Conservation (phyloP, 2,113 vertebrate genomes). For the Clinocottus analis region DNA sequence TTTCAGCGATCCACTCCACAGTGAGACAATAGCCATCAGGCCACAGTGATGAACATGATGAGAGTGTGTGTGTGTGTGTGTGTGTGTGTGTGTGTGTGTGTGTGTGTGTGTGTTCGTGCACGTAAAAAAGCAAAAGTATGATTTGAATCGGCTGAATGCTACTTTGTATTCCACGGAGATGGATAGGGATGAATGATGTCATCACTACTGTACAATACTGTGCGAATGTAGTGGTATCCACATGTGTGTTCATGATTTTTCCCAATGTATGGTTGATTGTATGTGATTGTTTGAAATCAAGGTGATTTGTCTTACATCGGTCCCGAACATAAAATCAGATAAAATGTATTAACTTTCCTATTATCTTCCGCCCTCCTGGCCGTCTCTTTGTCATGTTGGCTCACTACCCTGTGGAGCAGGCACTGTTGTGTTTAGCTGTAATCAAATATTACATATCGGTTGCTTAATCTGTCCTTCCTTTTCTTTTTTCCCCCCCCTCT, state of each 20-base stretch:
- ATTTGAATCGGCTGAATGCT: slow-evolving; percentile 3
- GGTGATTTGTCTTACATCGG: not conserved
- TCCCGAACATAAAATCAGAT: not conserved
- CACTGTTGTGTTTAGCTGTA: not conserved
- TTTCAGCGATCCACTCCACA: slow-evolving; percentile 30
- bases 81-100: too few relatives aligned
- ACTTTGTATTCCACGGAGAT: not conserved
- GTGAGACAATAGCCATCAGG: slow-evolving; percentile 17
- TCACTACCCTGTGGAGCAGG: not conserved
- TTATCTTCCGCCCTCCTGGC: not conserved
- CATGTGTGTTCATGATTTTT: not conserved
- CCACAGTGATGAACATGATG: slow-evolving; percentile 8
- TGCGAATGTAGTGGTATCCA: not conserved
- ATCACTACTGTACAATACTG: not conserved
- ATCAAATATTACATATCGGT: not conserved
- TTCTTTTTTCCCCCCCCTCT: not conserved
- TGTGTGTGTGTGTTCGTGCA: not conserved
- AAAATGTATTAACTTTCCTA: not conserved
- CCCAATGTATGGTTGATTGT: not conserved
- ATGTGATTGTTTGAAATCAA: not conserved
- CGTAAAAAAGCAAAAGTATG: slow-evolving; percentile 8
- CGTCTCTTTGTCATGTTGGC: not conserved
- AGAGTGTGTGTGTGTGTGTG: not conserved
- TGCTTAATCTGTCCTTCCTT: not conserved
- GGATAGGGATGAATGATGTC: not conserved